Evolutionary conservation across 2,888 invertebrate species (phyloP).

Genomic region (Mythimna vitellina): DNA sequence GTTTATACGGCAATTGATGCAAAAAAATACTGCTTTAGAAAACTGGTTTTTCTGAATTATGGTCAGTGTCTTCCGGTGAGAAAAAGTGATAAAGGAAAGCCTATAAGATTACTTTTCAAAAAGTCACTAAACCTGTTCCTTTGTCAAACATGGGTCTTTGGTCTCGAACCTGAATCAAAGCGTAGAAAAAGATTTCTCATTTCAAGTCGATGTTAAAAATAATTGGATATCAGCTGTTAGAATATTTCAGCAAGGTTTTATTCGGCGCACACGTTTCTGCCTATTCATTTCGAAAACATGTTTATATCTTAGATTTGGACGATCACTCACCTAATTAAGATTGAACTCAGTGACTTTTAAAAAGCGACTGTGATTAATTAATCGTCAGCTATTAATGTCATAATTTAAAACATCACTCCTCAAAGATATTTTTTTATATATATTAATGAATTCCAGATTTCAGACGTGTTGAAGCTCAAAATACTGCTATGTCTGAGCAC

Average conservation of each 20-base stretch:
- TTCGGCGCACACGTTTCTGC: constrained; percentile 18
- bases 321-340: constrained; percentile 38
- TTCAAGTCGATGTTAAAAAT: constrained; percentile 1
- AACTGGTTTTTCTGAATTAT: neutral
- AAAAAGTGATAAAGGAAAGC: neutral
- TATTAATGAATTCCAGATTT: constrained; percentile 6
- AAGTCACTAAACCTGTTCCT: neutral
- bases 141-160: neutral
- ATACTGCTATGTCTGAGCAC: constrained; percentile 24
- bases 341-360: constrained; percentile 43
- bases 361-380: constrained; percentile 40
- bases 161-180: neutral
- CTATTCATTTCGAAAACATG: constrained; percentile 32
- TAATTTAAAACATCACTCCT: constrained; percentile 30
- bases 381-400: constrained; percentile 38
- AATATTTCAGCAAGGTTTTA: constrained; percentile 7
- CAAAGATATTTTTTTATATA: constrained; percentile 15
- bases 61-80: neutral
- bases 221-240: neutral
- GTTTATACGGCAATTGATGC: too few relatives aligned
- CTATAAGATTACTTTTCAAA: neutral
- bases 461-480: constrained; percentile 16
- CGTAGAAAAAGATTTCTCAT: neutral
- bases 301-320: constrained; percentile 13
- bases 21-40: too few relatives aligned